Base-by-base conservation (phyloP, 2,888 invertebrate species). In the Parnassius mnemosyne region DNA sequence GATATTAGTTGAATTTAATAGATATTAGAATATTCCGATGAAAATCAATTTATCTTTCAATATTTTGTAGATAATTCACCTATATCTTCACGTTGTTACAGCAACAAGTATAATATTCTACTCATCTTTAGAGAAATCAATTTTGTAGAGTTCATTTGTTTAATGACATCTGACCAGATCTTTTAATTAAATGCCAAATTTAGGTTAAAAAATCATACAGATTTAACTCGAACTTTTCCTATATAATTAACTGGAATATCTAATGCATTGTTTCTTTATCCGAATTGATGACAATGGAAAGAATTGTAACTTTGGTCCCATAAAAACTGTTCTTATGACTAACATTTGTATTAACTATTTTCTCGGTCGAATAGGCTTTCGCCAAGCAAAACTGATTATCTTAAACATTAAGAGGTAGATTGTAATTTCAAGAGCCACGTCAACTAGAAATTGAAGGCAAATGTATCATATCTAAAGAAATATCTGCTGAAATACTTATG, bases 381-480 rank as follows among this genome's bases (percentile, higher is more conserved):
- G 71, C 73, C 75, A 75, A 73, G 74, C 72, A 77, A 80, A 79
- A 77, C 71, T 73, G 77, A 72, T 67, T 70, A 67, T 75, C 87
- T 85, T 90, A 89, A 73, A 83, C 72, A 84, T 83, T 80, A 88
- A 88, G 91, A 91, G 90, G 90, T 91, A 91, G 90, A 87, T 90
- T 84, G 84, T 85, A 88, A 89, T 89, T 89, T 87, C 85, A 84
- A 85, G 83, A 86, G 80, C 80, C 74, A 69, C 80, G 78, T 77
- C 71, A 81, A 81, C 80, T 85, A 85, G 73, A 79, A 81, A 78
- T 81, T 80, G 77, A 84, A 82, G 78, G 78, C 78, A 71, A 78
- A 76, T 79, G 71, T 78, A 64, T 66, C 64, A 69, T 68, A 64
- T 58, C 60, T 61, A 65, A 65, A 65, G 61, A 60, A 61, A 64